Evolutionary conservation across 2,888 invertebrate genomes (phyloP).

Genomic region (Quadroppia sp.): DNA sequence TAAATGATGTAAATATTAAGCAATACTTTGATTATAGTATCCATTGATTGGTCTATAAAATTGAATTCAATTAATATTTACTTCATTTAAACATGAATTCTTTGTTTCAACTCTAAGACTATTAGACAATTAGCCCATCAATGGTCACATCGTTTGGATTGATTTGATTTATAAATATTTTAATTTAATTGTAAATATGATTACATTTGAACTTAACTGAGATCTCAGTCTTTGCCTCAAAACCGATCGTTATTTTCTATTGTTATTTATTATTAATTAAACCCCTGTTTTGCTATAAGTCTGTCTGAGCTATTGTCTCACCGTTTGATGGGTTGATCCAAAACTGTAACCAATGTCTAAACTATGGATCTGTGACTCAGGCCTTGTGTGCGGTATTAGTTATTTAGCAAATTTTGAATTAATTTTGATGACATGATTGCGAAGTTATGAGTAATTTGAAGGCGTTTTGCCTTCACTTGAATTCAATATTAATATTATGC

Average conservation of each 20-base stretch:
- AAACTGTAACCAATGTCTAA: not conserved
- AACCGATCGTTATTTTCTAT: conserved; percentile 29
- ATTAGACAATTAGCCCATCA: not conserved
- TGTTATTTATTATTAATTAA: conserved; percentile 24
- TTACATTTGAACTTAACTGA: not conserved
- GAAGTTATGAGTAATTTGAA: conserved; percentile 7
- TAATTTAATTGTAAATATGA: conserved; percentile 20
- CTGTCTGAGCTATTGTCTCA: not conserved
- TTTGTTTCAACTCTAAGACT: not conserved
- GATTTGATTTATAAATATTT: not conserved
- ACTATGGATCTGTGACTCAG: conserved; percentile 32
- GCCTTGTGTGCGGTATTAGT: not conserved
- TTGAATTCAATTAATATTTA: not conserved
- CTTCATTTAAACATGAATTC: not conserved
- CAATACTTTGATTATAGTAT: conserved; percentile 14
- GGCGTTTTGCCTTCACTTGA: conserved; percentile 12
- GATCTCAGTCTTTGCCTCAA: conserved; percentile 31
- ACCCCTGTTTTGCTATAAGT: not conserved
- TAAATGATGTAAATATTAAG: conserved; percentile 3
- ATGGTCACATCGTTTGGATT: not conserved
- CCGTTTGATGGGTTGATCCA: not conserved
- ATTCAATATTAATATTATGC: not conserved
- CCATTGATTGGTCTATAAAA: conserved; percentile 11
- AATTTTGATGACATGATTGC: conserved; percentile 33
- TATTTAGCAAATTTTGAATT: conserved; percentile 13